phyloP scores from a whole-genome alignment of 2,797 vertebrate genomes.

The Poecilia wingei region DNA sequence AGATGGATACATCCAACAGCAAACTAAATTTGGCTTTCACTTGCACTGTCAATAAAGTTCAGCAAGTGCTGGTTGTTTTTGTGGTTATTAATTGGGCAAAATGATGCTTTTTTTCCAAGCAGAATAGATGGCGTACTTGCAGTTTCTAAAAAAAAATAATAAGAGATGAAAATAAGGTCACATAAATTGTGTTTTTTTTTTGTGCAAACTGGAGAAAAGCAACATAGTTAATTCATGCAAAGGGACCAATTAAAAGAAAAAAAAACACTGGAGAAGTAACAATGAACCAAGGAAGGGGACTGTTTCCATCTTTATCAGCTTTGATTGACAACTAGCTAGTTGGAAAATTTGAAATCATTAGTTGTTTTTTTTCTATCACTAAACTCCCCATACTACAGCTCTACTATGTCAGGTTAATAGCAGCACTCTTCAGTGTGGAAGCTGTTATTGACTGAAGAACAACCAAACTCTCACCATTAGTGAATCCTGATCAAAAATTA shows the following conservation, averaged over 20 bases:
- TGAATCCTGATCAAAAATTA: background rate
- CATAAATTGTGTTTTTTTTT: slow-evolving; percentile 1
- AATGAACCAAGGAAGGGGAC: background rate
- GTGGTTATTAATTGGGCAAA: slow-evolving; percentile 65
- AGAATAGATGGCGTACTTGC: slow-evolving; percentile 22
- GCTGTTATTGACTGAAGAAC: background rate
- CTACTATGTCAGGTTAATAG: background rate
- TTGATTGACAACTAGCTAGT: background rate
- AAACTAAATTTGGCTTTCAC: slow-evolving; percentile 68
- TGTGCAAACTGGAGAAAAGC: slow-evolving; percentile 9
- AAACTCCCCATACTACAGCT: no score
- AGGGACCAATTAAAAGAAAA: background rate
- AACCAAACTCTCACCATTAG: background rate
- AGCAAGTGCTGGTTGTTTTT: slow-evolving; percentile 45
- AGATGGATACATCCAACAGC: slow-evolving; percentile 73
- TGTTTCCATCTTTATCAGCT: background rate
- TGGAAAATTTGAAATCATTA: background rate
- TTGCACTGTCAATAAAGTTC: slow-evolving; percentile 59
- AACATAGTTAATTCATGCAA: slow-evolving; percentile 35
- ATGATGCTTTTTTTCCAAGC: slow-evolving; percentile 27
- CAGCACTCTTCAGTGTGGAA: background rate
- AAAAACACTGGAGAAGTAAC: background rate
- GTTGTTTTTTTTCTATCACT: background rate
- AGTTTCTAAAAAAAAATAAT: slow-evolving; percentile 18
- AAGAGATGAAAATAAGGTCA: background rate